Conservation (phyloP, 2,113 vertebrate species). For the Tragelaphus strepsiceros region DNA sequence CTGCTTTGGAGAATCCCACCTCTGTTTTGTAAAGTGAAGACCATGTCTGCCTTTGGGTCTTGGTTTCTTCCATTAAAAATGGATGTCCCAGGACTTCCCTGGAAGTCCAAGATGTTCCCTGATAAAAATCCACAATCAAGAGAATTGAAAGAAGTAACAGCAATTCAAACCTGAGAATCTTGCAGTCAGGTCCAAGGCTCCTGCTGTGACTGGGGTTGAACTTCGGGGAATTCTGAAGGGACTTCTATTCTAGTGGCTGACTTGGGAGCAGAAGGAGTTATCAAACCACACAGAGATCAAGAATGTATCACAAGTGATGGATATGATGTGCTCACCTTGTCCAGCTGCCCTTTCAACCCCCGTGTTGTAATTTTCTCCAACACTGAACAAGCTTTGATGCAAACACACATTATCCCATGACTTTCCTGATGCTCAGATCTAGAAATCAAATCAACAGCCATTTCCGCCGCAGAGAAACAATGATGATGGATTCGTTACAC, state of each 20-base stretch:
- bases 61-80: background rate
- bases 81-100: background rate
- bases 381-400: fast-evolving
- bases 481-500: slow-evolving; percentile 25
- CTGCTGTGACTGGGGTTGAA: background rate
- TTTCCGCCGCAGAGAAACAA: background rate
- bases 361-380: background rate
- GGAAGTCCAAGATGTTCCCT: background rate
- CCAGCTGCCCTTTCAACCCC: fast-evolving
- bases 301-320: fast-evolving
- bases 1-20: background rate
- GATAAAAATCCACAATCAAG: background rate
- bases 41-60: background rate
- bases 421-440: background rate
- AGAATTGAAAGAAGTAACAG: fast-evolving
- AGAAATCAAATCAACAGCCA: background rate
- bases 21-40: background rate
- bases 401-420: fast-evolving
- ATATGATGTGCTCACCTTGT: fast-evolving
- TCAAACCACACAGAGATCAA: background rate
- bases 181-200: fast-evolving
- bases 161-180: background rate
- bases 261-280: background rate
- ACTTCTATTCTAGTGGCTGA: background rate
- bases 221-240: background rate